Evolutionary conservation across 2,888 invertebrate genomes (phyloP).

Genomic region (Caenorhabditis zanzibari): DNA sequence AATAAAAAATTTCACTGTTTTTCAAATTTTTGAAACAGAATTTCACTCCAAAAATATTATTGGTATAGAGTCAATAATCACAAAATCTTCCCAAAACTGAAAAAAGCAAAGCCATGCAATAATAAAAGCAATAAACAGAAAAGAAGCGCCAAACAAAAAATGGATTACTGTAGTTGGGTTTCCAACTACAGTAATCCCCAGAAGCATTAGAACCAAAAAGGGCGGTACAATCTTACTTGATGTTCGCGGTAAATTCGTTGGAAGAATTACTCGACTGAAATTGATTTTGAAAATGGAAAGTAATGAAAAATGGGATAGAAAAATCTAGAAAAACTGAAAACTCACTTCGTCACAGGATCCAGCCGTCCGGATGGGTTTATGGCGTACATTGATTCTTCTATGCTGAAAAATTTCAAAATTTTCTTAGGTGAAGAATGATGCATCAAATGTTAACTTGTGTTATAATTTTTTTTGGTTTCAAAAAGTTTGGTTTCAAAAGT

Average conservation of each 20-base stretch:
- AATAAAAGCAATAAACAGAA: constrained; percentile 3
- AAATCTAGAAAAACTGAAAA: constrained; percentile 1
- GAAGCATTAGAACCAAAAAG: constrained; percentile 43
- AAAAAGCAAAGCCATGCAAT: constrained; percentile 36
- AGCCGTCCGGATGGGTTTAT: constrained; percentile 79
- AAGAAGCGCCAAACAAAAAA: neutral
- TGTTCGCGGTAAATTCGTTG: constrained; percentile 68
- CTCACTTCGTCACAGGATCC: constrained; percentile 80
- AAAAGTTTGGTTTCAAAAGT: no score
- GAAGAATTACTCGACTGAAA: constrained; percentile 73
- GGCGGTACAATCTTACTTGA: constrained; percentile 70
- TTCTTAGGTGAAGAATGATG: neutral
- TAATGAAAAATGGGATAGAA: neutral
- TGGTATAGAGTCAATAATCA: no score
- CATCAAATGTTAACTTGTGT: no score
- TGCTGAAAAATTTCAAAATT: constrained; percentile 57
- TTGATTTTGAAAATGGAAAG: neutral
- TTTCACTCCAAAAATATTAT: neutral
- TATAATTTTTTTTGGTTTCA: neutral
- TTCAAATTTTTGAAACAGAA: no score
- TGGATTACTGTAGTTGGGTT: constrained; percentile 24
- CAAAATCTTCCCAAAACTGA: neutral
- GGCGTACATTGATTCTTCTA: constrained; percentile 83
- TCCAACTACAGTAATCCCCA: constrained; percentile 12
- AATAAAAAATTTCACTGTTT: no score